These are phyloP conservation scores for Euphydryas editha DNA, from an alignment of 2,888 invertebrate genomes.

Conservation along the genomic window DNA sequence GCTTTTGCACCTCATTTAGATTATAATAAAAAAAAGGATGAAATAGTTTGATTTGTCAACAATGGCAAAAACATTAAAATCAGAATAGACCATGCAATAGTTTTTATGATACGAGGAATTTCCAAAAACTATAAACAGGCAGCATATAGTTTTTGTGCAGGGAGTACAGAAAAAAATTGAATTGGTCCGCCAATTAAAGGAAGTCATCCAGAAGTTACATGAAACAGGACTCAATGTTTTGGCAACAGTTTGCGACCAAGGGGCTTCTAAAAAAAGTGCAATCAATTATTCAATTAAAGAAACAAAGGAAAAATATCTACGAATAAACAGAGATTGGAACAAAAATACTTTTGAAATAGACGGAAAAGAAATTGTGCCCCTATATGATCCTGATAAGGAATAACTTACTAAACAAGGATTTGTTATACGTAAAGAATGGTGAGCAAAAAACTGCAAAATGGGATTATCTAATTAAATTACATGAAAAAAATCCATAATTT, in stretches of 20 bases:
- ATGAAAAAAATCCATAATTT: too few relatives aligned
- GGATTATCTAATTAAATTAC: too few relatives aligned
- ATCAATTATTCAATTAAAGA: slow-evolving; percentile 29
- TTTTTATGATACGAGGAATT: slow-evolving; percentile 39
- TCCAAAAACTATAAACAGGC: slow-evolving; percentile 39
- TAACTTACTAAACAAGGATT: slow-evolving; percentile 39
- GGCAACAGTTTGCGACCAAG: slow-evolving; percentile 42
- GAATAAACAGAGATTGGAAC: not conserved
- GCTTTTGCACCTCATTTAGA: too few relatives aligned
- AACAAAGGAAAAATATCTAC: slow-evolving; percentile 27
- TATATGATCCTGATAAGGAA: slow-evolving; percentile 32
- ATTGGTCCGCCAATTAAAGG: slow-evolving; percentile 18
- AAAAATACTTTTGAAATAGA: slow-evolving; percentile 21
- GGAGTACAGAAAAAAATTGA: slow-evolving; percentile 25
- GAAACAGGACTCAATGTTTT: not conserved
- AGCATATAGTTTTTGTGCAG: slow-evolving; percentile 30
- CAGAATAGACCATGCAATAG: slow-evolving; percentile 34
- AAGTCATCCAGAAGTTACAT: slow-evolving; percentile 9
- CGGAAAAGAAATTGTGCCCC: slow-evolving; percentile 12
- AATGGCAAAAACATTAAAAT: slow-evolving; percentile 16
- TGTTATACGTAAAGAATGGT: slow-evolving; percentile 28
- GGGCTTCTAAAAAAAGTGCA: slow-evolving; percentile 33
- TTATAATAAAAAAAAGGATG: too few relatives aligned
- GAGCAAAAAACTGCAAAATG: slow-evolving; percentile 30
- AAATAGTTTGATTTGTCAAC: slow-evolving; percentile 19